Evolutionary conservation across 2,888 invertebrate genomes (phyloP), one percentile per base, ranked within the genome.

Genomic region (Mimas tiliae): DNA sequence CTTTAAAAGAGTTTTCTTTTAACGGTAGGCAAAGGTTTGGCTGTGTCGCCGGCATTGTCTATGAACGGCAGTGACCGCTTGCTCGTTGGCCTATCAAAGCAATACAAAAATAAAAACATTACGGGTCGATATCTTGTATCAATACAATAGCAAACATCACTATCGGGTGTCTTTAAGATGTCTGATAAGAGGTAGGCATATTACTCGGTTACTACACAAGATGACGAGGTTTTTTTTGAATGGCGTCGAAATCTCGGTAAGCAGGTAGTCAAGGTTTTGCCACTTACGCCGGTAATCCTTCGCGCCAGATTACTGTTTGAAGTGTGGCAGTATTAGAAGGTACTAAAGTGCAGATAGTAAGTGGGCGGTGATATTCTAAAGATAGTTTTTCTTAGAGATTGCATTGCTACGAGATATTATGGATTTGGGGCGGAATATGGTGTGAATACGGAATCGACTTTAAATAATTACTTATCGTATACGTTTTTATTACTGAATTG

Each of bases 101-200:
- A 27, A 27, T 27, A 27, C 27, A 27, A n/a, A n/a, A n/a, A n/a
- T n/a, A 16, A 38, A 38, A 16, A 38, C 21, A 38, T 16, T 19
- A 42, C 6, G 1, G 3, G 2, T 16, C 34, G 52, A 42, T 65
- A 65, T 3, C 27, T 1, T 19, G 45, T 9, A 65, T 52, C 65
- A 70, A 72, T 69, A 72, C 69, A 69, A 72, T 71, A 71, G 62
- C 63, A 53, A 65, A 65, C 65, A 66, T 64, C 63, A 64, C 65
- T 70, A 72, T 72, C 69, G 65, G 67, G 64, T 64, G 52, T 68
- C 70, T 68, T 67, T 65, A 55, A 67, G 68, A 69, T 70, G 42
- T 64, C 65, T 67, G 72, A 71, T 71, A 69, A 68, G 21, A 65
- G 53, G 66, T 66, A 47, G 51, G 52, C 52, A 48, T 53, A 45